Percentiles rank a stretch among this genome's conserved stretches.
Evolutionary conservation across 2,113 vertebrate genomes (phyloP).

Genomic region (Ceuthmochares aereus): DNA sequence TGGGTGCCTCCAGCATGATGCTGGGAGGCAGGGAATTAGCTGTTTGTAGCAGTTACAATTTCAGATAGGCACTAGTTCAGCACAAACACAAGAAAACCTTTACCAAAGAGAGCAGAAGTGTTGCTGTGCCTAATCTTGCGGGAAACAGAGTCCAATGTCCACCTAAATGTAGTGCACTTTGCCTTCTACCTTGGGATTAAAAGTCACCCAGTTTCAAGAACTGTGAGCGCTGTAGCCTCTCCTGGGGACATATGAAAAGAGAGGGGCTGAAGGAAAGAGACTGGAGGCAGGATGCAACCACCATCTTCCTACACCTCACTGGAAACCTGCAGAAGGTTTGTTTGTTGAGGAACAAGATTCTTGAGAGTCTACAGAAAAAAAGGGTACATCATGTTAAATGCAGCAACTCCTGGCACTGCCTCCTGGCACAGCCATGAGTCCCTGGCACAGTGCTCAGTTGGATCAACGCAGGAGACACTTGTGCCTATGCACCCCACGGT

Average conservation of each 20-base stretch:
- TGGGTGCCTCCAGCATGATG: not conserved
- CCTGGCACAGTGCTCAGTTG: not conserved
- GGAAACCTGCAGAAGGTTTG: not conserved
- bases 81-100: rapidly evolving
- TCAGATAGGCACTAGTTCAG: not conserved
- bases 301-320: not conserved
- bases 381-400: not conserved
- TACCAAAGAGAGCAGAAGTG: not conserved
- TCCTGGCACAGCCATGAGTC: not conserved
- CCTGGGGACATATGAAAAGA: not conserved
- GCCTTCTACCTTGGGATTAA: not conserved
- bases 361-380: not conserved
- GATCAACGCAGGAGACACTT: not conserved
- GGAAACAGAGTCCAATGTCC: not conserved
- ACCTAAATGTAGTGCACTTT: not conserved
- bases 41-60: not conserved
- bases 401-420: not conserved
- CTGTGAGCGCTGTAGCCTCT: rapidly evolving
- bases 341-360: not conserved
- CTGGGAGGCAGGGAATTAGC: not conserved
- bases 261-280: not conserved
- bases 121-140: not conserved
- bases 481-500: not conserved
- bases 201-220: not conserved
- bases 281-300: rapidly evolving